These are phyloP conservation scores for Taphrorychus bicolor DNA, from an alignment of 2,888 invertebrate species.

Conservation along the genomic window DNA sequence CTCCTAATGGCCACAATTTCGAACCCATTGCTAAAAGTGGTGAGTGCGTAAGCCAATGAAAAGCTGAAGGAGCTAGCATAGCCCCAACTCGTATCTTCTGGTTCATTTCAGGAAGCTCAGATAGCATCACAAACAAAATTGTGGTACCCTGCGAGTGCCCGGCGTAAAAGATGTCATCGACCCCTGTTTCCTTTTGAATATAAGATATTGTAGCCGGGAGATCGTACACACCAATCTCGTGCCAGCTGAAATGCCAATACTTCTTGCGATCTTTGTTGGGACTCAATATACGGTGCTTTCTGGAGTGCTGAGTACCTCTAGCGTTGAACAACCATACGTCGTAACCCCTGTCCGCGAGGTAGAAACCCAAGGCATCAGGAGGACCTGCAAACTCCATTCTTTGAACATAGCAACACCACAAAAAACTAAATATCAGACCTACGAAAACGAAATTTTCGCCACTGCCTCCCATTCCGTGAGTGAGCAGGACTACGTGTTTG, in stretches of 20 bases:
- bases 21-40: not conserved
- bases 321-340: conserved; percentile 38
- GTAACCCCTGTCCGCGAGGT: conserved; percentile 31
- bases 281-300: conserved; percentile 25
- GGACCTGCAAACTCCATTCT: conserved; percentile 23
- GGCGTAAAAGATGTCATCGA: conserved; percentile 71
- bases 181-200: conserved; percentile 65
- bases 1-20: conserved; percentile 4
- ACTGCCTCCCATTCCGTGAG: conserved; percentile 29
- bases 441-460: conserved; percentile 20
- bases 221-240: conserved; percentile 80
- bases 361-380: conserved; percentile 25
- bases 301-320: conserved; percentile 25
- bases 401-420: too few species aligned
- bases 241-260: conserved; percentile 67
- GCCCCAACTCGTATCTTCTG: conserved; percentile 62
- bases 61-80: conserved; percentile 23
- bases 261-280: conserved; percentile 28
- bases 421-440: too few species aligned
- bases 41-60: conserved; percentile 8
- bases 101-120: conserved; percentile 69
- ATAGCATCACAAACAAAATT: conserved; percentile 69
- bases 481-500: conserved; percentile 11
- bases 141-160: conserved; percentile 84
- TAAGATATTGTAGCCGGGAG: conserved; percentile 82